Evolutionary conservation across 2,888 invertebrate genomes (phyloP).

Genomic region (Leptothorax acervorum): DNA sequence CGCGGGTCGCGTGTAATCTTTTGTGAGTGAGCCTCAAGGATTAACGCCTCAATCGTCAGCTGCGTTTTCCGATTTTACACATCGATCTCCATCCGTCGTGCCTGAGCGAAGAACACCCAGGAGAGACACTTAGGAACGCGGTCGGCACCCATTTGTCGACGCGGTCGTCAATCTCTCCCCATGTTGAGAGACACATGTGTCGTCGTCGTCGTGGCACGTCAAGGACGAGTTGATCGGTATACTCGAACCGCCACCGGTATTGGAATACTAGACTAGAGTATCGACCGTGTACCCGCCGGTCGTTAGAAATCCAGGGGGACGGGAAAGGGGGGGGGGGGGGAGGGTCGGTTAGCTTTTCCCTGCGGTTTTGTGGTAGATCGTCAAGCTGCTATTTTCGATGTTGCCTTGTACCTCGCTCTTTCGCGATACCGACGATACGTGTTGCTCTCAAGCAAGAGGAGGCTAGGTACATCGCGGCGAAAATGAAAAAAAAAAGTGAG

Average conservation of each 20-base stretch:
- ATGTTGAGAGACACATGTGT: conserved; percentile 79
- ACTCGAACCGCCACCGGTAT: conserved; percentile 65
- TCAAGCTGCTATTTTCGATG: conserved; percentile 62
- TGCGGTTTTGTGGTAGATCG: conserved; percentile 68
- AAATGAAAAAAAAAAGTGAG: conserved; percentile 11
- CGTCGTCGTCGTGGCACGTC: conserved; percentile 57
- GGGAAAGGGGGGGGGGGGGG: background rate
- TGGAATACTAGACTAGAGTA: conserved; percentile 59
- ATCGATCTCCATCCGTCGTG: conserved; percentile 54
- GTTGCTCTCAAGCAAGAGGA: conserved; percentile 49
- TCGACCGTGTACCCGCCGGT: conserved; percentile 32
- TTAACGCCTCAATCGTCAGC: conserved; percentile 33
- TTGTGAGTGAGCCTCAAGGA: conserved; percentile 29
- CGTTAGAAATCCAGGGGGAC: conserved; percentile 44
- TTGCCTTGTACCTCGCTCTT: conserved; percentile 46
- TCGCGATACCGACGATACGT: conserved; percentile 17
- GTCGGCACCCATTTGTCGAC: conserved; percentile 80
- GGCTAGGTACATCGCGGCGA: conserved; percentile 12
- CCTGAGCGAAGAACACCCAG: conserved; percentile 60
- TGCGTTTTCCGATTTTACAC: conserved; percentile 38
- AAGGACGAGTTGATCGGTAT: conserved; percentile 67
- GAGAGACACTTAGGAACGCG: conserved; percentile 77
- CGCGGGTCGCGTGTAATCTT: conserved; percentile 36
- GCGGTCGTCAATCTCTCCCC: conserved; percentile 84
- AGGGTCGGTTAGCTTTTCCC: conserved; percentile 58